These are phyloP conservation scores for Petaurus breviceps DNA, from an alignment of 2,113 vertebrate species.

Conservation along the genomic window DNA sequence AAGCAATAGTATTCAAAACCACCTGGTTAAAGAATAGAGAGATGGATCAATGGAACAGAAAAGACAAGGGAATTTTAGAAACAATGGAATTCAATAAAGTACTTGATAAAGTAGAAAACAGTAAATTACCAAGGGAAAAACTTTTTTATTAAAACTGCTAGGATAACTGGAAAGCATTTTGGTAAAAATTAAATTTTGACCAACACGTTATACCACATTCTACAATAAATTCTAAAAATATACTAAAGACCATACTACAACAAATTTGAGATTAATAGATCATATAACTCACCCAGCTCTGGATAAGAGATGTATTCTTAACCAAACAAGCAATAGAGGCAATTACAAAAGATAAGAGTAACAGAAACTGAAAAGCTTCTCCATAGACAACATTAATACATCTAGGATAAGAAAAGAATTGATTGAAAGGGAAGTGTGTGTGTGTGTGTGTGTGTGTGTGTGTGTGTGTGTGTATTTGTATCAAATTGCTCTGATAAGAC, in stretches of 20 bases:
- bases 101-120: background rate
- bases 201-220: background rate
- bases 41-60: background rate
- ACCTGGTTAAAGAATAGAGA: background rate
- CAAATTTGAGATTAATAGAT: background rate
- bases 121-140: background rate
- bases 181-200: background rate
- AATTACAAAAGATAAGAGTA: background rate
- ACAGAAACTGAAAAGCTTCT: background rate
- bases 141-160: background rate
- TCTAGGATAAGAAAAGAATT: background rate
- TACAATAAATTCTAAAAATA: background rate
- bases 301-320: background rate
- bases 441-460: too few species aligned
- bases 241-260: background rate
- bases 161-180: background rate
- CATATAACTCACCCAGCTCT: background rate
- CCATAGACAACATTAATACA: background rate
- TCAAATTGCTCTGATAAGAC: too few species aligned
- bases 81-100: background rate
- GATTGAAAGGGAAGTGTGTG: background rate
- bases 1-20: background rate
- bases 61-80: background rate
- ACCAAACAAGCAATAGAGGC: background rate
- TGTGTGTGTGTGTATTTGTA: too few species aligned